Conservation (phyloP, 2,888 invertebrate species). For the Calliphora vomitoria region DNA sequence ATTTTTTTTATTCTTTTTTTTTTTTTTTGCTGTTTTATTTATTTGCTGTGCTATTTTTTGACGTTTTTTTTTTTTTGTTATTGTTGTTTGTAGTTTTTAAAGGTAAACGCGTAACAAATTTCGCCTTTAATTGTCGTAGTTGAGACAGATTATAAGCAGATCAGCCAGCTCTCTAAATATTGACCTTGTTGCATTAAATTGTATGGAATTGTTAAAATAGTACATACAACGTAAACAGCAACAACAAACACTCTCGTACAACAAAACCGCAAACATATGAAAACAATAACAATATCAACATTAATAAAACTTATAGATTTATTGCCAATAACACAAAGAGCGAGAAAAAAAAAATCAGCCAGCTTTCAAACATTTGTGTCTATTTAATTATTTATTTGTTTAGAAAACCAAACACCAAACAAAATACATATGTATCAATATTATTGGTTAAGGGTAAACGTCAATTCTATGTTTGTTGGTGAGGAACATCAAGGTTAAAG, state of each 20-base stretch:
- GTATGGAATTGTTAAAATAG: conserved; percentile 63
- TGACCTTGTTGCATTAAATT: conserved; percentile 74
- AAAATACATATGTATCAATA: background rate
- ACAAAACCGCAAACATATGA: conserved; percentile 48
- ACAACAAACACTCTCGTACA: conserved; percentile 11
- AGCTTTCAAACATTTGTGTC: conserved; percentile 55
- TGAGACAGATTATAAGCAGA: conserved; percentile 71
- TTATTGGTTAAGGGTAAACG: conserved; percentile 44
- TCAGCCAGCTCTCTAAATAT: conserved; percentile 69
- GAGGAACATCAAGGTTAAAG: conserved; percentile 11
- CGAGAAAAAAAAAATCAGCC: conserved; percentile 47
- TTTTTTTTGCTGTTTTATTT: conserved; percentile 21
- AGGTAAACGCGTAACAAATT: conserved; percentile 76
- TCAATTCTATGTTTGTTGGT: conserved; percentile 3
- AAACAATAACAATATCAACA: conserved; percentile 25
- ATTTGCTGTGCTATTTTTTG: conserved; percentile 4
- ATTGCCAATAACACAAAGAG: conserved; percentile 50
- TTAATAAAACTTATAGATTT: conserved; percentile 54
- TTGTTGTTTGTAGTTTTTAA: conserved; percentile 42
- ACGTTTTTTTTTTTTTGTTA: conserved; percentile 18
- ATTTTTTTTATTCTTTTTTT: conserved; percentile 8
- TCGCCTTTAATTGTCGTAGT: conserved; percentile 70
- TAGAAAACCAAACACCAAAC: conserved; percentile 52
- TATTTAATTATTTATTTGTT: conserved; percentile 59
- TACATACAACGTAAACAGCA: conserved; percentile 47